Conservation (phyloP, 53 echinoderm and acorn worm genomes). For the Mesocentrotus franciscanus region DNA sequence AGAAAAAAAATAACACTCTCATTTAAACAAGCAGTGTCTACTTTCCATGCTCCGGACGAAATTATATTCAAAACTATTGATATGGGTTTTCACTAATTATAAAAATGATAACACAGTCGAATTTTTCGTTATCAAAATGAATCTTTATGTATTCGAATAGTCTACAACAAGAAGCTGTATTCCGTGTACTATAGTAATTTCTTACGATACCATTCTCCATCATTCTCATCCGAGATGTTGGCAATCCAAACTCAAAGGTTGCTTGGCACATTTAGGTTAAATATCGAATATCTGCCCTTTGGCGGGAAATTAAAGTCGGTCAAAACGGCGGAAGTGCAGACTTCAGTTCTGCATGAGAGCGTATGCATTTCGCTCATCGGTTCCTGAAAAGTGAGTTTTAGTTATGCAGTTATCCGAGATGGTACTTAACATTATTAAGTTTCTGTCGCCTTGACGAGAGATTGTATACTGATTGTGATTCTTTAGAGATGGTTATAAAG, state of each 20-base stretch:
- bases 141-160: background rate
- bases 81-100: too few relatives aligned
- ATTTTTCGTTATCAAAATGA: background rate
- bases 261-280: background rate
- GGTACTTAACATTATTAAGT: background rate
- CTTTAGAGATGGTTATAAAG: too few relatives aligned
- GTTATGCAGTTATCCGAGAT: conserved; percentile 18
- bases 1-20: too few relatives aligned
- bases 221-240: background rate
- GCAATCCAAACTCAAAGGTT: background rate
- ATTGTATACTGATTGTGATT: background rate
- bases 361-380: background rate
- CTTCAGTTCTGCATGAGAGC: background rate
- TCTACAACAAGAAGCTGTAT: background rate
- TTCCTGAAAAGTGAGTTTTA: background rate
- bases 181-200: background rate
- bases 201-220: background rate
- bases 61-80: too few relatives aligned
- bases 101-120: too few relatives aligned
- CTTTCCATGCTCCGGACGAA: too few relatives aligned
- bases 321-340: conserved; percentile 24
- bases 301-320: conserved; percentile 13
- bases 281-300: background rate
- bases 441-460: background rate
- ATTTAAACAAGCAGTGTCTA: too few relatives aligned